Percentiles rank a stretch among this genome's conserved stretches.
phyloP scores from a whole-genome alignment of 2,888 invertebrate species.

The Myathropa florea region DNA sequence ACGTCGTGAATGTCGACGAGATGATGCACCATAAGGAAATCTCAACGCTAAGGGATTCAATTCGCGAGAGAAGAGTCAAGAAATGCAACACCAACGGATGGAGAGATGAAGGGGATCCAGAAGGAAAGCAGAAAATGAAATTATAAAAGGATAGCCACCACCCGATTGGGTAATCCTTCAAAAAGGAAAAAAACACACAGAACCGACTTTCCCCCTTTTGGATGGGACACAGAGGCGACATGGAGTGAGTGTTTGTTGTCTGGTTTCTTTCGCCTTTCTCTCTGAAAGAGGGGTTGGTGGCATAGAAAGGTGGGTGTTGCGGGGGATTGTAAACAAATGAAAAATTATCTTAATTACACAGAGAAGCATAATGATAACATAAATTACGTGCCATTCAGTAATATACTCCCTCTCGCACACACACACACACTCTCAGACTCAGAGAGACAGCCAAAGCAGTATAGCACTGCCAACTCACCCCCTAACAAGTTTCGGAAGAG shows the following conservation, averaged over 20 bases:
- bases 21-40: conserved; percentile 4
- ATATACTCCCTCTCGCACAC: conserved; percentile 13
- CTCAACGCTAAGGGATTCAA: neutral
- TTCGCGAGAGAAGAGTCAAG: conserved; percentile 7
- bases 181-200: neutral
- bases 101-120: neutral
- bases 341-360: conserved; percentile 68
- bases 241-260: conserved; percentile 14
- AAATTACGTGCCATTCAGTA: conserved; percentile 62
- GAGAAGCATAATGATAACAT: conserved; percentile 62
- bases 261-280: conserved; percentile 12
- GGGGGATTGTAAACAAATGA: conserved; percentile 52
- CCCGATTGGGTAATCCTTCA: conserved; percentile 1
- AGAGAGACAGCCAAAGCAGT: neutral
- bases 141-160: conserved; percentile 15
- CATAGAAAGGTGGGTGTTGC: neutral
- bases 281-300: neutral
- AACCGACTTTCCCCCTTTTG: neutral
- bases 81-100: conserved; percentile 13
- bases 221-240: neutral
- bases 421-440: neutral
- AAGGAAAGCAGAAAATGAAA: conserved; percentile 1
- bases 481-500: conserved; percentile 30
- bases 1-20: too few relatives aligned
- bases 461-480: neutral